phyloP scores from a whole-genome alignment of 2,888 invertebrate species.

The Scrobipalpa costella region DNA sequence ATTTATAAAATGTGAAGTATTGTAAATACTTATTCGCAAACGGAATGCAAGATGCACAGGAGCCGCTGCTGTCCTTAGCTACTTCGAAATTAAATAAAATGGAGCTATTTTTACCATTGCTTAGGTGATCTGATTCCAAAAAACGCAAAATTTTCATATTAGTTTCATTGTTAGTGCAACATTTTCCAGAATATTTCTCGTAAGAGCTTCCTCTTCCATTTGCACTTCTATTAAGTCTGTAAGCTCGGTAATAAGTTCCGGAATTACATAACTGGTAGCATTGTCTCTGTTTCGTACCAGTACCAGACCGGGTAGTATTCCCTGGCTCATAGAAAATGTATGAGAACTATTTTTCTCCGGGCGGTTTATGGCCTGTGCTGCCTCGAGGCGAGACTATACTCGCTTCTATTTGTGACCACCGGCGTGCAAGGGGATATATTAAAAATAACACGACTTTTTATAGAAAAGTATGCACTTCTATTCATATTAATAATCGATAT shows the following conservation, averaged over 20 bases:
- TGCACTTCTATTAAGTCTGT: background rate
- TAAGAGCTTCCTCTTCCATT: background rate
- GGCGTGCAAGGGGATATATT: background rate
- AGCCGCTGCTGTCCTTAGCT: too few relatives aligned
- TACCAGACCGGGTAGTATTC: background rate
- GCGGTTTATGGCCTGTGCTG: slow-evolving; percentile 9
- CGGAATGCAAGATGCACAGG: too few relatives aligned
- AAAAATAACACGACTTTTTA: background rate
- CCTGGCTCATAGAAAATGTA: slow-evolving; percentile 14
- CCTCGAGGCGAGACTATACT: background rate
- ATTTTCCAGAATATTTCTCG: too few relatives aligned
- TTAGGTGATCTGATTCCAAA: too few relatives aligned
- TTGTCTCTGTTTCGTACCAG: background rate
- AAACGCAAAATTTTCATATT: too few relatives aligned
- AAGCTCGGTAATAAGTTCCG: background rate
- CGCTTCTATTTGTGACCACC: slow-evolving; percentile 14
- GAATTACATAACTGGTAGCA: slow-evolving; percentile 1
- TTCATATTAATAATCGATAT: background rate
- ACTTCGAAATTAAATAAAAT: too few relatives aligned
- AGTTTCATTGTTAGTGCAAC: too few relatives aligned
- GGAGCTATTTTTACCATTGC: too few relatives aligned
- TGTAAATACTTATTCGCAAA: too few relatives aligned
- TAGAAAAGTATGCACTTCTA: background rate
- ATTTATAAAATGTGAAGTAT: too few relatives aligned
- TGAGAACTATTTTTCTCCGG: slow-evolving; percentile 23